These are phyloP conservation scores for Dolomedes plantarius DNA, from an alignment of 2,888 invertebrate genomes.

Conservation along the genomic window DNA sequence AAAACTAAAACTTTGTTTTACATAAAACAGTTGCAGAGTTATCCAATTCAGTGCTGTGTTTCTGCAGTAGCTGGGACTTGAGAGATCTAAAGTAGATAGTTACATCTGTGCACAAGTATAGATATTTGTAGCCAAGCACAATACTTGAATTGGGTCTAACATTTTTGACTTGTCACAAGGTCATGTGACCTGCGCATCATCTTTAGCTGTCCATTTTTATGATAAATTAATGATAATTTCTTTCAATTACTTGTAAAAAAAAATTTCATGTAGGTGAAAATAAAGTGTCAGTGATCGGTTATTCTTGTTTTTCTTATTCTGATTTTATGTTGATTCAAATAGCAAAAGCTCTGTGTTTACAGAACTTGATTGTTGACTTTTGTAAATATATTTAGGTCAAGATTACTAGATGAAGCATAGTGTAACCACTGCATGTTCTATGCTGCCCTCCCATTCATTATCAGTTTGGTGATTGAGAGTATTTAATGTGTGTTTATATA, in stretches of 20 bases:
- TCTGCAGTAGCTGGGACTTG: conserved; percentile 15
- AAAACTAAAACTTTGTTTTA: neutral
- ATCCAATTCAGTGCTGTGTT: conserved; percentile 22
- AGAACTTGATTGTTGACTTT: no score
- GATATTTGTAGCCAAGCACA: conserved; percentile 63
- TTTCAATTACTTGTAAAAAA: conserved; percentile 64
- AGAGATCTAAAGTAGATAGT: conserved; percentile 24
- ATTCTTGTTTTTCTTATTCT: conserved; percentile 14
- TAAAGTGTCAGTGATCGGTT: conserved; percentile 67
- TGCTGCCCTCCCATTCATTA: no score
- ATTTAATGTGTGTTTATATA: no score
- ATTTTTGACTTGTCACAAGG: conserved; percentile 32
- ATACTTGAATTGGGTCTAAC: conserved; percentile 55
- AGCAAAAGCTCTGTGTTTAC: no score
- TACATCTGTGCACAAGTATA: conserved; percentile 60
- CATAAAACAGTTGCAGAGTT: neutral
- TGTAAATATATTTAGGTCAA: no score
- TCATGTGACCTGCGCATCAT: conserved; percentile 46
- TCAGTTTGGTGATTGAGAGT: no score
- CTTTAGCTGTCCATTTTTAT: conserved; percentile 70
- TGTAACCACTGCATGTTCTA: no score
- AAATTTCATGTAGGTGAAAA: conserved; percentile 66
- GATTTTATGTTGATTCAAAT: no score
- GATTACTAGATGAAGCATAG: no score
- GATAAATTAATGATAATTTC: conserved; percentile 50